phyloP scores from a whole-genome alignment of 2,888 invertebrate genomes.

The Eupithecia centaureata region DNA sequence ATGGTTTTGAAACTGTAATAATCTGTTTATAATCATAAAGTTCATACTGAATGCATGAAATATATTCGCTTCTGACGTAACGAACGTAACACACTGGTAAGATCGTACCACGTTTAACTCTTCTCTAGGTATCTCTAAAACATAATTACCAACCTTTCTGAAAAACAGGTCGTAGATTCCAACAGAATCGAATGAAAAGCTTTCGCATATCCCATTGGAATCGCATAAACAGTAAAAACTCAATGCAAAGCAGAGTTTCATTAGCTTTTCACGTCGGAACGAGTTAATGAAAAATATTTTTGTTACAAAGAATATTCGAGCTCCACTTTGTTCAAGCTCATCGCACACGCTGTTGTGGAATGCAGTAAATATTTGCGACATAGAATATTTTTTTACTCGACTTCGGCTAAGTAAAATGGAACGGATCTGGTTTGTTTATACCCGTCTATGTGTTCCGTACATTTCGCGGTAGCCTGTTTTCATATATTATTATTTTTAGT shows the following conservation, averaged over 20 bases:
- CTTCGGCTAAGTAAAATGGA: not conserved
- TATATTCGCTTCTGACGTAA: too few relatives aligned
- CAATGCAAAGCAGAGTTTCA: constrained; percentile 22
- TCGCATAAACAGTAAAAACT: constrained; percentile 1
- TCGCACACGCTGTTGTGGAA: constrained; percentile 15
- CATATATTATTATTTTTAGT: too few relatives aligned
- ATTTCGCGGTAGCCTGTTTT: too few relatives aligned
- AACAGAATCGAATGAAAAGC: not conserved
- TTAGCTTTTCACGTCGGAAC: constrained; percentile 22
- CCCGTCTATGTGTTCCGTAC: too few relatives aligned
- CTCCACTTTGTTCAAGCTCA: constrained; percentile 12
- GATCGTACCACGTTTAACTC: too few relatives aligned
- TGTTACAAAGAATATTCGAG: constrained; percentile 23
- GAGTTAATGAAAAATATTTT: constrained; percentile 37
- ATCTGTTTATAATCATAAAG: too few relatives aligned
- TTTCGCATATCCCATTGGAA: not conserved
- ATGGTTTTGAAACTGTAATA: too few relatives aligned
- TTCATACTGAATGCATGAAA: too few relatives aligned
- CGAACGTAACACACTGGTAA: too few relatives aligned
- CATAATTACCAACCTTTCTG: too few relatives aligned
- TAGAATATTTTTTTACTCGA: not conserved
- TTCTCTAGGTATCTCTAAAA: too few relatives aligned
- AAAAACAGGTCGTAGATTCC: not conserved
- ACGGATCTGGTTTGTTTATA: too few relatives aligned
- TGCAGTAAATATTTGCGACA: not conserved